These are phyloP conservation scores for Protonemura montana DNA, from an alignment of 2,888 invertebrate species.

Conservation along the genomic window DNA sequence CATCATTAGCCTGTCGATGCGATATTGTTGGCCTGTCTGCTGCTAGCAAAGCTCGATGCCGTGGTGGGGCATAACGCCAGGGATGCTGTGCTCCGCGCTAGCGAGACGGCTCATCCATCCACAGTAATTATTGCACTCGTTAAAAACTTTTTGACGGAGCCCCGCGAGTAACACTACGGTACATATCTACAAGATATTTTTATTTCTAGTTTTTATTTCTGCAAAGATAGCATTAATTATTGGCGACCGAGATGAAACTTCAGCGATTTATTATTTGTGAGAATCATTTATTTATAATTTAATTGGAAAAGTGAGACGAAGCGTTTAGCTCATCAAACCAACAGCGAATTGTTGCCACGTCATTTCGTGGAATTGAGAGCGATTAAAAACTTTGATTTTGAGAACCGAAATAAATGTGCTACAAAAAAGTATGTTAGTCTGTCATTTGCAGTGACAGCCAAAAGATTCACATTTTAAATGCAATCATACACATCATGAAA, in stretches of 20 bases:
- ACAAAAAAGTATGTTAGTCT: no score
- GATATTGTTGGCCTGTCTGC: neutral
- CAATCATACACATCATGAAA: no score
- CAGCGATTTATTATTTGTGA: neutral
- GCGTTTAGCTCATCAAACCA: neutral
- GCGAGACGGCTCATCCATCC: neutral
- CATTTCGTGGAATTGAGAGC: no score
- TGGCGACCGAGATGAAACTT: neutral
- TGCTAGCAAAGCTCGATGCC: neutral
- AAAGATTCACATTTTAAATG: no score
- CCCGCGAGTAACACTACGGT: constrained; percentile 18
- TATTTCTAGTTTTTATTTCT: constrained; percentile 10
- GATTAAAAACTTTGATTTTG: no score
- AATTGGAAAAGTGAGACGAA: neutral
- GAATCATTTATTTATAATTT: neutral
- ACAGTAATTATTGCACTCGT: constrained; percentile 23
- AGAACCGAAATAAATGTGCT: no score
- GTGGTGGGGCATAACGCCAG: neutral
- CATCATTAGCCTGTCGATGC: constrained; percentile 38
- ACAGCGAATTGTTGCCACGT: neutral
- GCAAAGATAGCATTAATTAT: constrained; percentile 27
- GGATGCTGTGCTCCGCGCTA: neutral
- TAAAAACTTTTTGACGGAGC: constrained; percentile 37
- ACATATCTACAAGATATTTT: no score
- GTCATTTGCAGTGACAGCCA: no score